Evolutionary conservation across 1,140 invertebrate genomes (phyloP).

Genomic region (Drosophila miranda): DNA sequence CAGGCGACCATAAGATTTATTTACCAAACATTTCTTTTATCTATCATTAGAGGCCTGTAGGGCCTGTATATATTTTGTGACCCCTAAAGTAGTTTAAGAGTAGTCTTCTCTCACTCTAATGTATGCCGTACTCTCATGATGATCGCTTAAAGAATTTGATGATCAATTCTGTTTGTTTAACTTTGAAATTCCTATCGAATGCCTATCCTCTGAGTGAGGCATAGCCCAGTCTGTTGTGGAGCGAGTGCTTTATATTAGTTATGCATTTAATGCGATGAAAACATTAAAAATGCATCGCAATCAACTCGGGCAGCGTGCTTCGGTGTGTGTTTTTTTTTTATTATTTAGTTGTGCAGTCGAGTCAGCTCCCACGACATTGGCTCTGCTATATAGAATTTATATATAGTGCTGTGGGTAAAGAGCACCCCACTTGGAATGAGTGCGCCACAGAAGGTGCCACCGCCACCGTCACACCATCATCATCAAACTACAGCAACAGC

Average conservation of each 20-base stretch:
- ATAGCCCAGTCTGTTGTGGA: conserved; percentile 16
- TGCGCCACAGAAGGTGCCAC: conserved; percentile 50
- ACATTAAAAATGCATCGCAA: conserved; percentile 68
- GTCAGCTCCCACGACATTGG: conserved; percentile 72
- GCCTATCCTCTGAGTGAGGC: conserved; percentile 12
- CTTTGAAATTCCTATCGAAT: conserved; percentile 13
- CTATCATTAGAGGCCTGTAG: too few species aligned
- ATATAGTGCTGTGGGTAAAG: conserved; percentile 23
- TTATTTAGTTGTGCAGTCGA: conserved; percentile 4
- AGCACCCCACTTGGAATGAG: conserved; percentile 51
- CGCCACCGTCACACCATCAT: conserved; percentile 15
- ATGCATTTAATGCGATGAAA: conserved; percentile 69
- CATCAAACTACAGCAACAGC: conserved; percentile 14
- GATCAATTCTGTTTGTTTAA: too few species aligned
- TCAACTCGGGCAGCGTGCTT: conserved; percentile 4
- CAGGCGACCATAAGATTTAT: too few species aligned
- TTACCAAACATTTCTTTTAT: too few species aligned
- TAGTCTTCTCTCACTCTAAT: too few species aligned
- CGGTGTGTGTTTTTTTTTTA: not conserved
- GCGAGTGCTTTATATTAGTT: conserved; percentile 57
- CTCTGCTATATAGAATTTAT: not conserved
- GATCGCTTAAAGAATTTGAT: too few species aligned
- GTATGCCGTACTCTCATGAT: too few species aligned
- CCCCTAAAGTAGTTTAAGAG: too few species aligned
- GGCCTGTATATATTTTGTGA: too few species aligned